Evolutionary conservation across 1,140 invertebrate species (phyloP).

Genomic region (Harlomillsia oculata): DNA sequence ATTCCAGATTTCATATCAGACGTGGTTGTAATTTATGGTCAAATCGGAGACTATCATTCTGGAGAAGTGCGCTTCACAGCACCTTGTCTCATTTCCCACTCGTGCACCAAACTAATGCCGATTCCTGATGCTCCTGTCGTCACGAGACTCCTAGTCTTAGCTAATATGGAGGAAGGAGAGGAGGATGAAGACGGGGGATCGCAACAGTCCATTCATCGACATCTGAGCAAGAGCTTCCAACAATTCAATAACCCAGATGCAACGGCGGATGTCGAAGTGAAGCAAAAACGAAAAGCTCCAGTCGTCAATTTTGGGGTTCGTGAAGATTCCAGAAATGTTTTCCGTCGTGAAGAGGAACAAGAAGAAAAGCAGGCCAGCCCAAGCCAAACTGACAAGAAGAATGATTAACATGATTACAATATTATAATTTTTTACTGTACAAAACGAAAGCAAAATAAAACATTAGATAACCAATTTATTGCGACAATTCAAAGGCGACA

Average conservation of each 20-base stretch:
- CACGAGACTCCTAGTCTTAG: neutral
- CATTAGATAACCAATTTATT: too few relatives aligned
- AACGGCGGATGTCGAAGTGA: neutral
- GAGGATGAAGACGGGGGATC: neutral
- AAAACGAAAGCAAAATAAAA: too few relatives aligned
- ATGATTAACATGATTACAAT: too few relatives aligned
- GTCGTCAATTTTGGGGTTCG: conserved; percentile 2
- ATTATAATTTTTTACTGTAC: too few relatives aligned
- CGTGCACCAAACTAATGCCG: neutral
- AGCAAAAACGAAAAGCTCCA: neutral
- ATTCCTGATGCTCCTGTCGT: neutral
- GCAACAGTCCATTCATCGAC: neutral
- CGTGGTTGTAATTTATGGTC: conserved; percentile 18
- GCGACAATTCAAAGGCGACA: too few relatives aligned
- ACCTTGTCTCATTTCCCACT: conserved; percentile 16
- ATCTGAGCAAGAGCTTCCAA: neutral
- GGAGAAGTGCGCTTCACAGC: conserved; percentile 19
- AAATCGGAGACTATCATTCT: conserved; percentile 8
- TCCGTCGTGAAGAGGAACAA: too few relatives aligned
- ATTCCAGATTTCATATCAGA: conserved; percentile 16
- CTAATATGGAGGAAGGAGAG: neutral
- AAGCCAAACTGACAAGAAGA: too few relatives aligned
- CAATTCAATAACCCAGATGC: too few relatives aligned
- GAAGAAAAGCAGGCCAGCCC: too few relatives aligned
- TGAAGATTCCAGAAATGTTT: too few relatives aligned